These are phyloP conservation scores for Scortum barcoo DNA, from an alignment of 2,113 vertebrate genomes.

Conservation along the genomic window DNA sequence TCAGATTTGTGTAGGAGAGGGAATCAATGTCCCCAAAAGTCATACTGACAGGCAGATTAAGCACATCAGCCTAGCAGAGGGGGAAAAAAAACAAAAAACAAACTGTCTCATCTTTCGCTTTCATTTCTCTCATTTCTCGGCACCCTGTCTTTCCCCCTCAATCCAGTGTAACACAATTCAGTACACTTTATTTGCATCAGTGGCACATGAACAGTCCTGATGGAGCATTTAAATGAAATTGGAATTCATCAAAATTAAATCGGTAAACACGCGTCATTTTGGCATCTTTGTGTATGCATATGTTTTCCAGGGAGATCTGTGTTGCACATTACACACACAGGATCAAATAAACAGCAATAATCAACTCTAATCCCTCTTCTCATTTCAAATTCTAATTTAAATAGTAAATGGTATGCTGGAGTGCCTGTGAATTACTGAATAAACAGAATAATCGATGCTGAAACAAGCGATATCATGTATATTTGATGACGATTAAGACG, in stretches of 20 bases:
- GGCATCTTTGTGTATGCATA: slow-evolving; percentile 16
- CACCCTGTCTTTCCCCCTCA: slow-evolving; percentile 20
- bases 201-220: slow-evolving; percentile 18
- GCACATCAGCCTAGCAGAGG: slow-evolving; percentile 40
- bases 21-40: slow-evolving; percentile 70
- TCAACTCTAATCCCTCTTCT: slow-evolving; percentile 28
- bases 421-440: slow-evolving; percentile 30
- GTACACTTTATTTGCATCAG: slow-evolving; percentile 35
- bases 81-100: neutral
- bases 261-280: neutral
- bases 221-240: slow-evolving; percentile 53
- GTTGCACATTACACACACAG: slow-evolving; percentile 9
- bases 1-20: slow-evolving; percentile 74
- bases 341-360: slow-evolving; percentile 45
- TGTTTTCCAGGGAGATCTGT: slow-evolving; percentile 23
- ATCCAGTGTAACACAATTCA: slow-evolving; percentile 27
- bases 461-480: neutral
- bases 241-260: slow-evolving; percentile 52
- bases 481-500: slow-evolving; percentile 7
- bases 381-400: slow-evolving; percentile 36
- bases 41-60: slow-evolving; percentile 73
- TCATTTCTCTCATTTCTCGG: slow-evolving; percentile 19
- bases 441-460: neutral
- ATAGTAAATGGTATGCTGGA: slow-evolving; percentile 5
- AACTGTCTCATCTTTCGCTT: slow-evolving; percentile 30